Base-by-base conservation (phyloP, 1,140 invertebrate genomes). In the Coptotermes formosanus region DNA sequence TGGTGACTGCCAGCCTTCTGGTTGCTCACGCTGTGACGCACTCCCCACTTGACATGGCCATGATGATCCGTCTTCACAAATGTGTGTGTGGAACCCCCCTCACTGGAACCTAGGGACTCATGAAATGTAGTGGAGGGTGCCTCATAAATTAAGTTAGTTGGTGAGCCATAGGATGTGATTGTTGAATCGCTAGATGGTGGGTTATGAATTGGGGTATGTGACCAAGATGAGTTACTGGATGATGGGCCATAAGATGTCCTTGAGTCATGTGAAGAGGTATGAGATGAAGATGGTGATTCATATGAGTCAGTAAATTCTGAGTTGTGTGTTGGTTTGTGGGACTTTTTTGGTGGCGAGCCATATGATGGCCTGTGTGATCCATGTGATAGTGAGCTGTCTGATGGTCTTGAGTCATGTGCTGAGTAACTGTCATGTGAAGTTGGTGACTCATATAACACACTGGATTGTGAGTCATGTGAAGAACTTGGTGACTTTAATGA, bases 21-120 rank as follows among this genome's bases (percentile, higher is more conserved):
- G 21, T 75, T 82, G 32, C 55, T n/a, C 23, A 89, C 89, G 38
- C 88, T 88, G 83, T 90, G 90, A 48, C 89, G 87, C 64, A 90
- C 90, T 43, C 90, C 90, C 90, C 90, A 91, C 86, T 90, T 89
- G 87, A 90, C 90, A 86, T 91, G 89, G 14, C 89, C 90, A 84
- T 91, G 88, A 83, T 91, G 87, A 87, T 91, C 90, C 7, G 90
- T 91, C 75, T 89, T 88, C 19, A 89, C 90, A 86, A 88, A 90
- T 32, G 90, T 90, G 86, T 84, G 86, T 21, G n/a, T 30, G 45
- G 45, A 12, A 25, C 52, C 83, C 83, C 21, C n/a, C 25, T 30
- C 64, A 75, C n/a, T 30, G n/a, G 64, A 75, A 75, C 64, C 14
- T 16, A 75, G 64, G n/a, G 64, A 75, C n/a, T 30, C 64, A 30